phyloP scores from a whole-genome alignment of 2,888 invertebrate genomes.

The Macrophya alboannulata region DNA sequence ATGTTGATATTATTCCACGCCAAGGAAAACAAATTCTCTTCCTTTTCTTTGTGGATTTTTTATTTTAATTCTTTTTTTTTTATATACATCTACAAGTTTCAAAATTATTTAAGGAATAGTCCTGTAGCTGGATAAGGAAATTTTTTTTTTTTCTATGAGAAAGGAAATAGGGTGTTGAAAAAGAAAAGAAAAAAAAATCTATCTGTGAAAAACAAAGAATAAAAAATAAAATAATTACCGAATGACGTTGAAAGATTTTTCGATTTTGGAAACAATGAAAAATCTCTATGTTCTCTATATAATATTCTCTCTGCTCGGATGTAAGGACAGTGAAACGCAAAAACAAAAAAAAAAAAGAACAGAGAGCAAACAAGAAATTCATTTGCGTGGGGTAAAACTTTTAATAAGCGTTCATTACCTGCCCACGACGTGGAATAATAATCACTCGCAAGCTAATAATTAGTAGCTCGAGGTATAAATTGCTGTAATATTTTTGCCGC shows the following conservation, averaged over 20 bases:
- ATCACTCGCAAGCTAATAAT: slow-evolving; percentile 29
- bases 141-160: too few species aligned
- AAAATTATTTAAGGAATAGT: neutral
- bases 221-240: too few species aligned
- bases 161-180: neutral
- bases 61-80: neutral
- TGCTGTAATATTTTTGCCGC: slow-evolving; percentile 16
- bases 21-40: slow-evolving; percentile 1
- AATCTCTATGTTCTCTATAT: too few species aligned
- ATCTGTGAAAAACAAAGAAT: neutral
- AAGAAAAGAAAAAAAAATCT: neutral
- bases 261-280: too few species aligned
- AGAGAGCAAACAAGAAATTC: neutral
- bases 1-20: slow-evolving; percentile 4
- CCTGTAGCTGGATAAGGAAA: neutral
- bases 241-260: too few species aligned
- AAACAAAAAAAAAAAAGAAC: neutral
- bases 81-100: neutral
- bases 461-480: slow-evolving; percentile 19
- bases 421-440: neutral
- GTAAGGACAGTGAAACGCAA: too few species aligned
- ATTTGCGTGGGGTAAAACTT: neutral
- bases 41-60: neutral
- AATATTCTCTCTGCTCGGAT: too few species aligned
- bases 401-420: slow-evolving; percentile 27